phyloP scores from a whole-genome alignment of 2,113 vertebrate species.

The Pleuronectes platessa region DNA sequence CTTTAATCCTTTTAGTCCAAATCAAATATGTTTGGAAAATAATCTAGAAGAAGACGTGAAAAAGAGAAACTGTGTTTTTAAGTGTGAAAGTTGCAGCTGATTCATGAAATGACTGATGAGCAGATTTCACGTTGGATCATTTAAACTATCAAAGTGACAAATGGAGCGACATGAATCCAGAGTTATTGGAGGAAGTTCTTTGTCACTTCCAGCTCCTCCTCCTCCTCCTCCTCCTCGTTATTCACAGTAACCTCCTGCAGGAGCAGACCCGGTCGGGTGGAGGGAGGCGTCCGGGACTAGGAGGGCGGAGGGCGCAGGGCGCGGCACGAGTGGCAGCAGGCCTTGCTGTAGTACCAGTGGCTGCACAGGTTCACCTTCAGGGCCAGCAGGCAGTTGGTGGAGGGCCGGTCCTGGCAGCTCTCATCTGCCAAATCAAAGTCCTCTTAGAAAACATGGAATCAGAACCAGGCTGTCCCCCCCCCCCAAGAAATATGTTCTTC shows the following conservation, averaged over 20 bases:
- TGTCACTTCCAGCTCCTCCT: background rate
- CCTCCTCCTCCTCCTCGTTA: constrained; percentile 2
- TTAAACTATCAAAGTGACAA: constrained; percentile 3
- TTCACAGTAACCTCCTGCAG: constrained; percentile 50
- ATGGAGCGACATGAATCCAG: background rate
- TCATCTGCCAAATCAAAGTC: constrained; percentile 83
- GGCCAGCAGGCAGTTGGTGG: constrained; percentile 95
- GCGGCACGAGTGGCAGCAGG: constrained; percentile 95
- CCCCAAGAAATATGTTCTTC: too few species aligned
- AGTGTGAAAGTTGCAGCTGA: too few species aligned
- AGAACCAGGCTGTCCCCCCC: too few species aligned
- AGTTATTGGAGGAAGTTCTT: background rate
- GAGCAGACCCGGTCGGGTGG: constrained; percentile 12
- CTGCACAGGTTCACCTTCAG: constrained; percentile 97
- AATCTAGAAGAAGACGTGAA: too few species aligned
- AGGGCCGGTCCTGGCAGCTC: constrained; percentile 96
- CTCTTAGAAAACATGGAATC: too few species aligned
- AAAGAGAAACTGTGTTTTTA: too few species aligned
- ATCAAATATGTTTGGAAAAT: too few species aligned
- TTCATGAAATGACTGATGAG: background rate
- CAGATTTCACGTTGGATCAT: background rate
- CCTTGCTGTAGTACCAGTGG: constrained; percentile 99
- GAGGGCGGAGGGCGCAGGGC: constrained; percentile 56
- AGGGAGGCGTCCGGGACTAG: background rate
- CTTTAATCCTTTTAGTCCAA: too few species aligned